Evolutionary conservation across 2,888 invertebrate genomes (phyloP), one percentile per base, ranked within the genome.

Genomic region (Apodemia hepburni): DNA sequence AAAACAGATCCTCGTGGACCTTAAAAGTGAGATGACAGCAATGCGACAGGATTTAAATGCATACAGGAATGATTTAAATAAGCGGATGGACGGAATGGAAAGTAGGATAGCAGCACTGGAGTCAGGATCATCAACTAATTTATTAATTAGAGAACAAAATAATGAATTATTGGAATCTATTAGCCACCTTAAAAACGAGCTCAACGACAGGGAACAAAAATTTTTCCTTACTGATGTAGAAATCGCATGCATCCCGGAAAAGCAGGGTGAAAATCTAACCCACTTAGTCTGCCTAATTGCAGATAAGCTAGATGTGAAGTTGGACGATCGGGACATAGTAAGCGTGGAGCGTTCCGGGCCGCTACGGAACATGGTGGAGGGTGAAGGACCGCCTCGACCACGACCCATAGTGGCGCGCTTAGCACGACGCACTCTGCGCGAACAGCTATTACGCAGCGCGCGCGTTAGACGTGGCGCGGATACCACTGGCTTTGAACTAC

Each of bases 351-450:
- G 54, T 22, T 22, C 27, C 6, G 54, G 54, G 6, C 22, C 59
- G 18, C 45, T 35, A 35, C 59, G 45, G 18, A 12, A 9, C 42
- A 27, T 1, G 38, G 22, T 38, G 7, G 38, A 35, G 2, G 59
- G 17, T 17, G 17, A 35, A 18, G 7, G 11, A 15, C 59, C 15
- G 17, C 17, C 42, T 6, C 45, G 42, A 2, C 38, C 45, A 45
- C 59, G 59, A n/a, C 38, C 38, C 7, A 45, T 59, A 35, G 38
- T 38, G 22, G 59, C 18, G 59, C 59, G 59, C 11, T 18, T 59
- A 12, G 22, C 38, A 9, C 42, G 42, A n/a, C 59, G 59, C 38
- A 29, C 22, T 42, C 22, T 42, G 60, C 42, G 35, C 11, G 51
- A 51, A 2, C 51, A 51, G 18, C 12, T 17, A 2, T 51, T 51